Base-by-base conservation (phyloP, 2,888 invertebrate species). In the Sycophila texana region DNA sequence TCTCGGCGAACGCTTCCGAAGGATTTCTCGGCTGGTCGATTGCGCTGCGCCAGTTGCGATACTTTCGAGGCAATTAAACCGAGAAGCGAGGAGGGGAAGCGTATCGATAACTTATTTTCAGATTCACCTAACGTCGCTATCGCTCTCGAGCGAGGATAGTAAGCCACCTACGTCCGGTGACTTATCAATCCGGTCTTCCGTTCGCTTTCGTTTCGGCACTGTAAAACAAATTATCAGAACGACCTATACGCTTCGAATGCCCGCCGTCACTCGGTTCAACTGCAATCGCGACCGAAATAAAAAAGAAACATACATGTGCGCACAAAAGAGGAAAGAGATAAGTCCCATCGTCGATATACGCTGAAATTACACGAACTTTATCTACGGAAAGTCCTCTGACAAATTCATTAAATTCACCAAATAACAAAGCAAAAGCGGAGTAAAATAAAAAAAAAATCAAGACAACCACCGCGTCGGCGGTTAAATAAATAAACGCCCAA, bases 101-200 rank as follows among this genome's bases (percentile, higher is more conserved):
- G 67, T 78, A 80, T 77, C 80, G 77, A 80, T 77, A 77, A 68
- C 51, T 68, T 76, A 72, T 76, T 80, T 77, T 70, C 70, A 74
- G 74, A 79, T 71, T 75, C 70, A 26, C 55, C 67, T 30, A 51
- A 70, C 76, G 83, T 83, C 47, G 60, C 66, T 86, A 86, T 86
- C 86, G 82, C 82, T 67, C 22, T 4, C 61, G 79, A 82, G 84
- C 84, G 84, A 86, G 86, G 87, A 87, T 86, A 86, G 85, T 86
- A 84, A 83, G 84, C 86, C 86, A 85, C 85, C 85, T 84, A 86
- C 88, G 87, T 90, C 90, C 90, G 88, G 86, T 82, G 80, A 86
- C 86, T 89, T 90, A 90, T 89, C 90, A 89, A 87, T 87, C 84
- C 83, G 81, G 83, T 85, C 87, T 87, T 89, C 87, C 88, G 88